phyloP scores from a whole-genome alignment of 2,888 invertebrate species.

The Pyralis farinalis region DNA sequence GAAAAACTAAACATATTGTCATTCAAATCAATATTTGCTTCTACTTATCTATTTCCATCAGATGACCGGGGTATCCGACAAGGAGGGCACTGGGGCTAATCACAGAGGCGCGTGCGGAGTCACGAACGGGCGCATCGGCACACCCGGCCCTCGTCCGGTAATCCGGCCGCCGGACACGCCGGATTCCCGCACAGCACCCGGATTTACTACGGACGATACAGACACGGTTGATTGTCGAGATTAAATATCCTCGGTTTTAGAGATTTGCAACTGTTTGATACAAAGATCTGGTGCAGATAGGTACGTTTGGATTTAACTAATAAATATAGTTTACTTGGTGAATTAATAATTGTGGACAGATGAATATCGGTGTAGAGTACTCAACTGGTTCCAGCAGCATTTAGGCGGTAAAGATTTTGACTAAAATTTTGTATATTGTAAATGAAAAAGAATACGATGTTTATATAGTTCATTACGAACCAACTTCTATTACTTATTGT shows the following conservation, averaged over 20 bases:
- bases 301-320: neutral
- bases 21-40: slow-evolving; percentile 37
- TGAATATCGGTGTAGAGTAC: too few relatives aligned
- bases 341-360: too few relatives aligned
- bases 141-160: slow-evolving; percentile 50
- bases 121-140: slow-evolving; percentile 56
- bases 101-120: slow-evolving; percentile 57
- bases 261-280: slow-evolving; percentile 39
- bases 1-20: slow-evolving; percentile 8
- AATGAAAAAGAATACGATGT: too few relatives aligned
- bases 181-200: slow-evolving; percentile 24
- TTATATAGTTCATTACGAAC: too few relatives aligned
- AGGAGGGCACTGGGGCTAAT: slow-evolving; percentile 68
- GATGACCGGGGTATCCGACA: slow-evolving; percentile 44
- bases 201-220: slow-evolving; percentile 68
- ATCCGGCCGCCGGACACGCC: slow-evolving; percentile 40
- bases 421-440: too few relatives aligned
- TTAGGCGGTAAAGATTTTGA: too few relatives aligned
- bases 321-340: neutral
- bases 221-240: slow-evolving; percentile 65
- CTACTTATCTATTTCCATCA: slow-evolving; percentile 55
- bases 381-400: too few relatives aligned
- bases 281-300: slow-evolving; percentile 3
- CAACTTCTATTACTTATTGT: too few relatives aligned
- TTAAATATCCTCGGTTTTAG: slow-evolving; percentile 51